Base-by-base conservation (phyloP, 2,797 vertebrate genomes). In the Pagetopsis macropterus region DNA sequence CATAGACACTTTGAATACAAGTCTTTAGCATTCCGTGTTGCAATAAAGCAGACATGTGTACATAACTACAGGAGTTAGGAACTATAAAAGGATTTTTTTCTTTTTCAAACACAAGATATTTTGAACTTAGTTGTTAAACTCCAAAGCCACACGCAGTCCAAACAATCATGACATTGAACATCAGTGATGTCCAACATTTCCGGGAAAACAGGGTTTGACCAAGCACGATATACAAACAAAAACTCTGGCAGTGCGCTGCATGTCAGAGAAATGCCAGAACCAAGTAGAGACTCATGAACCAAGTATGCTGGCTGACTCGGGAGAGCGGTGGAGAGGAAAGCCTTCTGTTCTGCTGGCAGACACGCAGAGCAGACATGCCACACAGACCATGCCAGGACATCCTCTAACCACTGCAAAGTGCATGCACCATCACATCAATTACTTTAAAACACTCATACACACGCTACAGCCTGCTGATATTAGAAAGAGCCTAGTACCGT, bases 141-240 rank as follows among this genome's bases (percentile, higher is more conserved):
- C 71, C 58, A 51, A 83, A 90, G 59, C 77, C 83, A 77, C 74
- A 70, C 1, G 14, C 19, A 67, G 54, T 52, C 72, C 69, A 86
- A 83, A 80, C 75, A 76, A 76, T 54, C 63, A 64, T 54, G 44
- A 75, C 78, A 82, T 88, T 72, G 73, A 81, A 72, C 62, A 60
- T 83, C 81, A 86, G 74, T 72, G 77, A 87, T 82, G 83, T 69
- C 81, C 75, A 79, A 80, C 78, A 75, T 84, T 92, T 86, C 82
- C 83, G 79, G 81, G 87, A 91, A 93, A 88, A 87, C 70, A 84
- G 64, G 72, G 76, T 84, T 89, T 80, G 65, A 88, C 82, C 87
- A 87, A 82, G 66, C 78, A 87, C 40, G 75, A 78, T 60, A 78
- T 51, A 67, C 81, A 92, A 90, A 91, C 83, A 91, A 79, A 88